These are phyloP conservation scores for Incurvaria masculella DNA, from an alignment of 2,888 invertebrate genomes.

Conservation along the genomic window DNA sequence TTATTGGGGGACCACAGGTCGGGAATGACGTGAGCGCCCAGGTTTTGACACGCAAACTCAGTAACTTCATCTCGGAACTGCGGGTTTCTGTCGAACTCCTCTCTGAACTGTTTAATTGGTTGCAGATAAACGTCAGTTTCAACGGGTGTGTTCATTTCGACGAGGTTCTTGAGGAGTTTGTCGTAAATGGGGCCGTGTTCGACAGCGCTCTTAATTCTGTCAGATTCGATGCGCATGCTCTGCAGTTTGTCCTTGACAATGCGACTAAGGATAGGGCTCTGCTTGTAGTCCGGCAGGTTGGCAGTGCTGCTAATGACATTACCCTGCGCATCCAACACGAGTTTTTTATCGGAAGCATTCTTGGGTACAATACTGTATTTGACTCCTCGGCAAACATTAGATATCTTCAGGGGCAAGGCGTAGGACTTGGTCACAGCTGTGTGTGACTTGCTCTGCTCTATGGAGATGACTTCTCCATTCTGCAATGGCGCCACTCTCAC, in stretches of 20 bases:
- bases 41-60: constrained; percentile 46
- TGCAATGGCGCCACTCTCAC: constrained; percentile 57
- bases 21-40: constrained; percentile 44
- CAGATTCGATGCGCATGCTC: constrained; percentile 51
- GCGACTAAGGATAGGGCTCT: constrained; percentile 46
- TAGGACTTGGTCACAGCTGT: constrained; percentile 39
- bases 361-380: constrained; percentile 50
- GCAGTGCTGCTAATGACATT: constrained; percentile 50
- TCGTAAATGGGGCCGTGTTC: constrained; percentile 60
- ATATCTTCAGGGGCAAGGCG: constrained; percentile 47
- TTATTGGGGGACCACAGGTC: constrained; percentile 40
- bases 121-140: constrained; percentile 51
- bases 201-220: constrained; percentile 57
- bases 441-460: constrained; percentile 43
- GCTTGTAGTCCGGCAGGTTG: constrained; percentile 45
- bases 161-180: constrained; percentile 51
- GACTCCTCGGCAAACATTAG: constrained; percentile 44
- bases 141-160: constrained; percentile 49
- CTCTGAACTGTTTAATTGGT: constrained; percentile 54
- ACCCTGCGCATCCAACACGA: constrained; percentile 46
- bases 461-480: constrained; percentile 43
- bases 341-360: constrained; percentile 49
- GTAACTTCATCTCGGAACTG: constrained; percentile 54
- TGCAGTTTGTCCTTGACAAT: constrained; percentile 51
- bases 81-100: constrained; percentile 52